Percentiles rank a stretch among this genome's conserved stretches.
These are phyloP conservation scores for Microplitis manilae DNA, from an alignment of 2,888 invertebrate species.

Conservation along the genomic window DNA sequence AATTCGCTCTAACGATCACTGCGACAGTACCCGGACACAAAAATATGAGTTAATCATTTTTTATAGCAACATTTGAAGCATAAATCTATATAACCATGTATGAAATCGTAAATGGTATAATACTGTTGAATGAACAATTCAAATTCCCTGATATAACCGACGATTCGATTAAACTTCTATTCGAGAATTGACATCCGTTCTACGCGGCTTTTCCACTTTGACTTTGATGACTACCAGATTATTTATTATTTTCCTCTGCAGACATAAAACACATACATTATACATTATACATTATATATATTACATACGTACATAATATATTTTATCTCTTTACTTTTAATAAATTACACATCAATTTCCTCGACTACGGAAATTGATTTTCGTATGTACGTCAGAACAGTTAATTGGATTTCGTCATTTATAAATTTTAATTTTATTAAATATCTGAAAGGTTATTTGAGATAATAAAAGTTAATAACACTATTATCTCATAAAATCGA, in stretches of 20 bases:
- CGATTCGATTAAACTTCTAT: slow-evolving; percentile 26
- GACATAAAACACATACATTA: not conserved
- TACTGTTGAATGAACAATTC: slow-evolving; percentile 23
- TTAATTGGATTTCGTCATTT: not conserved
- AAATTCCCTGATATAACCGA: slow-evolving; percentile 21
- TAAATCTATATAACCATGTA: not conserved
- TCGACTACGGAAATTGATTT: not conserved
- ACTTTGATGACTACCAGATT: not conserved
- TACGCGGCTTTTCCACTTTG: slow-evolving; percentile 9
- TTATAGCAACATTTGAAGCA: not conserved
- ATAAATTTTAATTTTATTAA: not conserved
- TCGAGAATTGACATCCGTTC: slow-evolving; percentile 9
- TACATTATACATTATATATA: too few relatives aligned
- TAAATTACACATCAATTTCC: not conserved
- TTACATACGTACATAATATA: not conserved
- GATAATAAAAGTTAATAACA: not conserved
- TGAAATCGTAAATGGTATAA: not conserved
- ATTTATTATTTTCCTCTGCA: not conserved
- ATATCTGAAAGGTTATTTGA: not conserved
- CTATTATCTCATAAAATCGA: not conserved
- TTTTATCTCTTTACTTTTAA: not conserved
- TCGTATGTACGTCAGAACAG: not conserved
- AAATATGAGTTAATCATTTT: slow-evolving; percentile 6
- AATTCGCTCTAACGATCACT: slow-evolving; percentile 16
- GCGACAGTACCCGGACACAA: slow-evolving; percentile 1